Base-by-base conservation (phyloP, 2,888 invertebrate genomes). In the Polietes domitor region DNA sequence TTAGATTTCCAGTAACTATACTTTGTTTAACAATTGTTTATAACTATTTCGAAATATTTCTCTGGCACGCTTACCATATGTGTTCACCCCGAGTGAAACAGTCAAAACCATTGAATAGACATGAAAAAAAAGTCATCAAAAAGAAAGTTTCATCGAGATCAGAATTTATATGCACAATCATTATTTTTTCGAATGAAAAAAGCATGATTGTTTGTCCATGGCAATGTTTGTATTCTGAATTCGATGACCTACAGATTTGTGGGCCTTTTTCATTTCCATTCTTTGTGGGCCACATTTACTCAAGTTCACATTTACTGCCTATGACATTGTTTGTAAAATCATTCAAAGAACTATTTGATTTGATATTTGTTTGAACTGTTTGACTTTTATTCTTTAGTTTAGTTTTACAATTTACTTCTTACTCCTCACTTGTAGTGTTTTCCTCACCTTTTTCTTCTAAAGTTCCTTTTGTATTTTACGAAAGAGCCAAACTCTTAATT, bases 401-500 rank as follows among this genome's bases (percentile, higher is more conserved):
- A 55, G 37, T 63, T 82, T 79, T 73, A 55, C 37, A 28, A 72
- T 73, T 41, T 61, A 7, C 10, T 73, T 58, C 43, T 73, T n/a
- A n/a, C n/a, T n/a, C n/a, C n/a, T 73, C 61, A 73, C 73, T 32
- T 17, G 58, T 73, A 73, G 73, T 26, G 12, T 55, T 37, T 41
- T 19, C 6, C 2, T 28, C 65, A 65, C 65, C n/a, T 21, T 65
- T 65, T 65, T 63, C 12, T 26, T 37, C 37, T 19, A 37, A 1
- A 41, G 7, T 53, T 83, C 80, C 83, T 77, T 85, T n/a, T 77
- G 61, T 77, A 73, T 76, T 43, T 72, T 41, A 53, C 63, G 61
- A 65, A 47, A 61, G 84, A 19, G 21, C 28, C 9, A 43, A 21
- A n/a, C n/a, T n/a, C n/a, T n/a, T n/a, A n/a, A n/a, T n/a, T n/a